Evolutionary conservation across 2,888 invertebrate species (phyloP).

Genomic region (Ophion ellenae): DNA sequence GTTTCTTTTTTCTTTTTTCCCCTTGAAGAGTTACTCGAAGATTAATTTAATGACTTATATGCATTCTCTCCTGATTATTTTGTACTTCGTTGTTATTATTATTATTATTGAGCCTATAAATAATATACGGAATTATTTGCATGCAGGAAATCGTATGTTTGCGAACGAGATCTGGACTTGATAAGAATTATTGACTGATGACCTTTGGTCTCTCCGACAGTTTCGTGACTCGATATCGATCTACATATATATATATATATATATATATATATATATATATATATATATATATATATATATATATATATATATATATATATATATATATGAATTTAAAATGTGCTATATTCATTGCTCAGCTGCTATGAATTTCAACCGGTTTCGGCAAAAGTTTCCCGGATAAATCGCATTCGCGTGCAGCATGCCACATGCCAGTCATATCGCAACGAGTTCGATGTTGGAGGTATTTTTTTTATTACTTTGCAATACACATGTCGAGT

Average conservation of each 20-base stretch:
- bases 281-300: not conserved
- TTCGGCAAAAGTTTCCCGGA: slow-evolving; percentile 61
- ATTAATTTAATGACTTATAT: not conserved
- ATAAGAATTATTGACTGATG: slow-evolving; percentile 52
- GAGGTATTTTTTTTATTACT: slow-evolving; percentile 13
- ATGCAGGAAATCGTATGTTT: slow-evolving; percentile 18
- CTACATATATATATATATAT: slow-evolving; percentile 7
- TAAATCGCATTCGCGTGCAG: slow-evolving; percentile 63
- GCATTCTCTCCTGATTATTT: slow-evolving; percentile 56
- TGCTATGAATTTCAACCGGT: slow-evolving; percentile 38
- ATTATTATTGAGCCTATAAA: slow-evolving; percentile 17
- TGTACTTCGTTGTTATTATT: not conserved
- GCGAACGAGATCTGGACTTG: slow-evolving; percentile 36
- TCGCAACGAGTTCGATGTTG: slow-evolving; percentile 60
- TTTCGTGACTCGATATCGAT: slow-evolving; percentile 43
- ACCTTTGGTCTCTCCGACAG: slow-evolving; percentile 54
- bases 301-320: not conserved
- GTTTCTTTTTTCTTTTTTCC: not conserved
- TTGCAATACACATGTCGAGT: not conserved
- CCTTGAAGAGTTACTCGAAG: not conserved
- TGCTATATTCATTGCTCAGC: slow-evolving; percentile 41
- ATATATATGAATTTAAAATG: not conserved
- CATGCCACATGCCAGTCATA: slow-evolving; percentile 69
- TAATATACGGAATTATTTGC: slow-evolving; percentile 20
- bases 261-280: not conserved